Evolutionary conservation across 2,888 invertebrate genomes (phyloP).

Genomic region (Microdon myrmicae): DNA sequence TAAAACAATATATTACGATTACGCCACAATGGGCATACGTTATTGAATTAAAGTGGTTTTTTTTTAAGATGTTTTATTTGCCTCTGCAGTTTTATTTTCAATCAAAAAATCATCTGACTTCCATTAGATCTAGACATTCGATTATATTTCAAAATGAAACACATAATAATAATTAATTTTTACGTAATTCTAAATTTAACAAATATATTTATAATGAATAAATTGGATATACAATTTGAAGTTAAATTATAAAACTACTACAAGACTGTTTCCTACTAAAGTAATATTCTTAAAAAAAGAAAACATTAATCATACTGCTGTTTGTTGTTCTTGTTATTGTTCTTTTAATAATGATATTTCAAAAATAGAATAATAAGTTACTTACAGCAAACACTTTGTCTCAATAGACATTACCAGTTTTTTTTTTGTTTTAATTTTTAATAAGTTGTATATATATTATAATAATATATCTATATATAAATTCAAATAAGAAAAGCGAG

Average conservation of each 20-base stretch:
- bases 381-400: conserved; percentile 41
- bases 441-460: conserved; percentile 1
- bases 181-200: conserved; percentile 35
- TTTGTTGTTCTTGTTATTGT: conserved; percentile 24
- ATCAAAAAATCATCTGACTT: conserved; percentile 4
- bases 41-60: too few relatives aligned
- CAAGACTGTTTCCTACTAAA: conserved; percentile 35
- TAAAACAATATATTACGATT: too few relatives aligned
- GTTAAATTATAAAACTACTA: conserved; percentile 38
- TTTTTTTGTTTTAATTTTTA: conserved; percentile 8
- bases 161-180: conserved; percentile 41
- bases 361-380: conserved; percentile 48
- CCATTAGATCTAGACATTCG: conserved; percentile 44
- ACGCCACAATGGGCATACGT: too few relatives aligned
- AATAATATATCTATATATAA: conserved; percentile 18
- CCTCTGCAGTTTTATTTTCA: too few relatives aligned
- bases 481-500: conserved; percentile 5
- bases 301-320: conserved; percentile 25
- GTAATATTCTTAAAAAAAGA: conserved; percentile 43
- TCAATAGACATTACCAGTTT: conserved; percentile 34
- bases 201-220: conserved; percentile 38
- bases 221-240: conserved; percentile 35
- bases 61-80: too few relatives aligned
- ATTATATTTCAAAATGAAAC: conserved; percentile 51
- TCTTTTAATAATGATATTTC: conserved; percentile 15